These are phyloP conservation scores for Glandiceps talaboti DNA, from an alignment of 53 echinoderm and acorn worm genomes.

Conservation along the genomic window DNA sequence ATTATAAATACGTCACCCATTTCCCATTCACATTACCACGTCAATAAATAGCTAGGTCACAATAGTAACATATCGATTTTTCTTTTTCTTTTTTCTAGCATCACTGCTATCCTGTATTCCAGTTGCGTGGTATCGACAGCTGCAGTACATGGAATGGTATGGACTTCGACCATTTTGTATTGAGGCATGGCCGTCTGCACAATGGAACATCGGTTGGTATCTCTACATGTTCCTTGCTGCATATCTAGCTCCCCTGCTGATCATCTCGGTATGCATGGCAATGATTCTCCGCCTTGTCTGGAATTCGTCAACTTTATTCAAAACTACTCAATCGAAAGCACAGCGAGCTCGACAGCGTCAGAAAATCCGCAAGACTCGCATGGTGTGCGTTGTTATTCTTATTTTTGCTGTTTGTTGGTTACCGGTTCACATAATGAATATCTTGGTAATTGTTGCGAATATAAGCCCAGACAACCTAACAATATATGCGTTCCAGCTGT, in stretches of 20 bases:
- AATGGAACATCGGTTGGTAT: constrained; percentile 57
- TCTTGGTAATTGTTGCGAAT: constrained; percentile 52
- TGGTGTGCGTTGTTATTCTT: constrained; percentile 81
- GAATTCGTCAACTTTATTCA: no score
- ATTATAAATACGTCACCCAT: no score
- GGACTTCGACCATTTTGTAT: constrained; percentile 28
- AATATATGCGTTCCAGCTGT: constrained; percentile 40
- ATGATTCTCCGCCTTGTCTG: constrained; percentile 83
- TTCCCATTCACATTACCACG: no score
- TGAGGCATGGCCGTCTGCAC: constrained; percentile 51
- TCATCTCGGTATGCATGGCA: constrained; percentile 68
- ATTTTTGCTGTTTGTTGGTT: constrained; percentile 82
- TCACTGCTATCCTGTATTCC: constrained; percentile 70
- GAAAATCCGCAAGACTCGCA: constrained; percentile 69
- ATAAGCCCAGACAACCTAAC: constrained; percentile 24
- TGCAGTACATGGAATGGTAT: not conserved
- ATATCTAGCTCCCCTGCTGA: constrained; percentile 65
- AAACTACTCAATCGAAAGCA: constrained; percentile 16
- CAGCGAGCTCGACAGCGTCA: no score
- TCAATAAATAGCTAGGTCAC: no score
- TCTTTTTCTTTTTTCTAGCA: no score
- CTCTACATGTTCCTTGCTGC: constrained; percentile 57
- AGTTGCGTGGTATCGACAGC: constrained; percentile 51
- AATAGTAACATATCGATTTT: no score
- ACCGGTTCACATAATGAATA: constrained; percentile 52